These are phyloP conservation scores for Pan troglodytes DNA, from an alignment of 2,113 vertebrate genomes.

Conservation along the genomic window NHGRI_mPanTro3-v2.1_pri NC_072421.2:102563501-102564000, in stretches of 20 bases:
- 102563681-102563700: not conserved
- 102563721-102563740: not conserved
- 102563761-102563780: not conserved
- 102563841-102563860: not conserved
- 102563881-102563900: not conserved
- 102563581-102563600: not conserved
- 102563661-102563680: not conserved
- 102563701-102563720: not conserved
- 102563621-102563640: not conserved
- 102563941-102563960: not conserved
- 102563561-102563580: not conserved
- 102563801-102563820: not conserved
- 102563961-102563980: not conserved
- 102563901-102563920: not conserved
- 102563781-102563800: not conserved
- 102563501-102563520: not conserved
- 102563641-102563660: not conserved
- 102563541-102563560: not conserved
- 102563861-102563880: not conserved
- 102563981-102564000: not conserved
- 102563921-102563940: not conserved
- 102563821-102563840: not conserved
- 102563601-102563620: not conserved
- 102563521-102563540: not conserved
- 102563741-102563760: not conserved